Conservation (phyloP, 2,888 invertebrate genomes). For the Hirtodrosophila cameraria region DNA sequence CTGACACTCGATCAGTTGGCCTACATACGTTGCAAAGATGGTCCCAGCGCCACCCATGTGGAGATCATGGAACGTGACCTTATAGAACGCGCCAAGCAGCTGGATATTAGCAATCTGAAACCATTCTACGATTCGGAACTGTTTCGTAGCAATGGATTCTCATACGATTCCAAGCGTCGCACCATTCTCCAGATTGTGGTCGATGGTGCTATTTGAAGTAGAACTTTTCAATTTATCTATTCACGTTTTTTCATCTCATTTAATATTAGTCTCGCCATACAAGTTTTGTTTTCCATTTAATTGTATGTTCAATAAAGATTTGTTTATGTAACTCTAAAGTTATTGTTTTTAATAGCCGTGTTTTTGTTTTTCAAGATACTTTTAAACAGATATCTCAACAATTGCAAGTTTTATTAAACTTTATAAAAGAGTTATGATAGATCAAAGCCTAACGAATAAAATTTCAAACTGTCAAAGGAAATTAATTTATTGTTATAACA, state of each 20-base stretch:
- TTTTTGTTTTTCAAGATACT: no score
- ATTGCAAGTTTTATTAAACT: no score
- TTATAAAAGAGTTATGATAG: no score
- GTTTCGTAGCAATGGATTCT: slow-evolving; percentile 94
- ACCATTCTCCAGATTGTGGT: slow-evolving; percentile 93
- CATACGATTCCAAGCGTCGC: slow-evolving; percentile 92
- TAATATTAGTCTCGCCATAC: slow-evolving; percentile 25
- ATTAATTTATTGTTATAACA: no score
- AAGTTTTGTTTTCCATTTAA: slow-evolving; percentile 32
- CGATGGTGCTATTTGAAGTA: slow-evolving; percentile 84
- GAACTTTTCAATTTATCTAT: background rate
- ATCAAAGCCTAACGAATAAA: no score
- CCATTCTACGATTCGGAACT: slow-evolving; percentile 96
- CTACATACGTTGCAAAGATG: slow-evolving; percentile 90
- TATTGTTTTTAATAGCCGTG: no score
- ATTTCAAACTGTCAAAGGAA: no score
- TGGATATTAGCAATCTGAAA: slow-evolving; percentile 94
- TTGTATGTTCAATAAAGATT: slow-evolving; percentile 45
- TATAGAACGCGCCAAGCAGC: slow-evolving; percentile 94
- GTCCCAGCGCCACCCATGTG: slow-evolving; percentile 88
- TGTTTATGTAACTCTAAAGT: slow-evolving; percentile 12
- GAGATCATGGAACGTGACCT: slow-evolving; percentile 94
- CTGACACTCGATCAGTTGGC: slow-evolving; percentile 95
- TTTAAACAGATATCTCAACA: no score
- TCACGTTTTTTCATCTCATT: slow-evolving; percentile 45